These are phyloP conservation scores for Bellardia pandia DNA, from an alignment of 2,888 invertebrate species.

Conservation along the genomic window DNA sequence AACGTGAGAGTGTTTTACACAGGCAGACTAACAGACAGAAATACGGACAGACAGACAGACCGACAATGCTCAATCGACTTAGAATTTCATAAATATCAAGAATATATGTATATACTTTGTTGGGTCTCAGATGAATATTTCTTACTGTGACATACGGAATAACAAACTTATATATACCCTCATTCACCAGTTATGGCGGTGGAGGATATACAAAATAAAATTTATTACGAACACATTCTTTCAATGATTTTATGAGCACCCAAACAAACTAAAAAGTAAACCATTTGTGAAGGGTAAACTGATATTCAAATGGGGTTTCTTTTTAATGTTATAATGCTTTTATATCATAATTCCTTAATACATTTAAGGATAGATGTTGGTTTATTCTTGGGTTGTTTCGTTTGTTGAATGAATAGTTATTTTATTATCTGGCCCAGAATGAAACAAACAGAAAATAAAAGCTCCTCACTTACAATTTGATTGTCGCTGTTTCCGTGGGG, in stretches of 20 bases:
- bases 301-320: conserved; percentile 63
- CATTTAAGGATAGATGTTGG: conserved; percentile 35
- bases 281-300: conserved; percentile 61
- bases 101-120: too few relatives aligned
- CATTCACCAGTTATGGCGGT: too few relatives aligned
- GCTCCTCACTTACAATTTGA: conserved; percentile 43
- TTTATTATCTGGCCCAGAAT: conserved; percentile 2
- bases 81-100: too few relatives aligned
- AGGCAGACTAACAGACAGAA: too few relatives aligned
- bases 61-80: too few relatives aligned
- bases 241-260: neutral
- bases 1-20: too few relatives aligned
- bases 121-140: too few relatives aligned
- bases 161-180: too few relatives aligned
- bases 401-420: conserved; percentile 34
- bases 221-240: conserved; percentile 2
- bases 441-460: conserved; percentile 29
- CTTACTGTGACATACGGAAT: too few relatives aligned
- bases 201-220: too few relatives aligned
- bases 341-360: conserved; percentile 59
- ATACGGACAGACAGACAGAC: too few relatives aligned
- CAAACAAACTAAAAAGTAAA: conserved; percentile 25
- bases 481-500: conserved; percentile 57
- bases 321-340: conserved; percentile 64
- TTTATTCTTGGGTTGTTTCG: conserved; percentile 28